Conservation (phyloP, 2,113 vertebrate genomes). For the Orcinus orca region DNA sequence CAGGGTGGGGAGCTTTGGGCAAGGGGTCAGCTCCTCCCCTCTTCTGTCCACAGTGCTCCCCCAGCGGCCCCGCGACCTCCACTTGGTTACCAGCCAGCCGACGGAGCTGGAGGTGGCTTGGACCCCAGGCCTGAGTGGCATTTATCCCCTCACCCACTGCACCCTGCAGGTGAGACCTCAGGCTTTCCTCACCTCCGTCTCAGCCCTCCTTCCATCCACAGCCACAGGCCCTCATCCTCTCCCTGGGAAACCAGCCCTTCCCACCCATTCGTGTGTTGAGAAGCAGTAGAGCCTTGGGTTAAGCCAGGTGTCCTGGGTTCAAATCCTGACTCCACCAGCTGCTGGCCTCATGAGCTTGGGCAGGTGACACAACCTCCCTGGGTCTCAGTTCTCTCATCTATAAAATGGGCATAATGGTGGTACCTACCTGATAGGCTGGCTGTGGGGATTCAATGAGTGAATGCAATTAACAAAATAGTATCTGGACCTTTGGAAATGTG, state of each 20-base stretch:
- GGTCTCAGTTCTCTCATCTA: background rate
- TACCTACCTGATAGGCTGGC: background rate
- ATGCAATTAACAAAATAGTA: background rate
- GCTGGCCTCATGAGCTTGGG: background rate
- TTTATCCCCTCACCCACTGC: constrained; percentile 85
- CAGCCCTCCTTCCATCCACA: background rate
- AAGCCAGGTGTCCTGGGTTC: background rate
- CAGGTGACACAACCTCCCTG: background rate
- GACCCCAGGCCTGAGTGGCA: constrained; percentile 87
- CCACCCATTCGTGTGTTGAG: background rate
- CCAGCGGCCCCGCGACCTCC: constrained; percentile 79
- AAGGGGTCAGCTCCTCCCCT: background rate
- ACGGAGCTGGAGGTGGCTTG: constrained; percentile 83
- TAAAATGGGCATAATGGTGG: background rate
- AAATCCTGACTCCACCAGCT: background rate
- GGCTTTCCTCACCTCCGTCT: background rate
- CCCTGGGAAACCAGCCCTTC: background rate
- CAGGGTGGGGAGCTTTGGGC: background rate
- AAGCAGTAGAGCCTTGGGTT: background rate
- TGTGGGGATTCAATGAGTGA: background rate
- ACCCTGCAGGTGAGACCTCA: constrained; percentile 86
- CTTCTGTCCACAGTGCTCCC: constrained; percentile 84
- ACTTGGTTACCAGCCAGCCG: constrained; percentile 52
- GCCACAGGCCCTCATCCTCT: background rate
- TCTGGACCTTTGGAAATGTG: background rate